A percentile compares a stretch with the other conserved stretches of the same genome.
phyloP scores from a whole-genome alignment of 1,140 invertebrate species.

The Danaus plexippus region DNA sequence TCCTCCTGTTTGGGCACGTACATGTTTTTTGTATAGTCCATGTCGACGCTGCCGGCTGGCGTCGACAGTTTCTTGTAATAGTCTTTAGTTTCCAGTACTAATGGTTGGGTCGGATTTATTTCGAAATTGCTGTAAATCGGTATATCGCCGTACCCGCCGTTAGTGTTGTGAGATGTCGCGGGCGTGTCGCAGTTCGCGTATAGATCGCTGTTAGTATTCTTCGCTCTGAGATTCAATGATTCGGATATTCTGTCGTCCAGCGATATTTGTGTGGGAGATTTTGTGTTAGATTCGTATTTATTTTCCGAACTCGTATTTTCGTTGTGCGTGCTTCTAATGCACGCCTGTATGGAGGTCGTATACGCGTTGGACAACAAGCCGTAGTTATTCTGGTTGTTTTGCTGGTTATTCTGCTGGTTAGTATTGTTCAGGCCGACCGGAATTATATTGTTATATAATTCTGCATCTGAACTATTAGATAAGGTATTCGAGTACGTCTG shows the following conservation, averaged over 20 bases:
- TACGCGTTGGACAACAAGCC: slow-evolving; percentile 30
- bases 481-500: slow-evolving; percentile 38
- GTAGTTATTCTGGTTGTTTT: slow-evolving; percentile 22
- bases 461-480: slow-evolving; percentile 7
- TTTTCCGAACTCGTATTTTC: slow-evolving; percentile 21
- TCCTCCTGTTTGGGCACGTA: slow-evolving; percentile 57
- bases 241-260: slow-evolving; percentile 62
- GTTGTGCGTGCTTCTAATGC: no score
- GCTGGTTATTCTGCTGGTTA: slow-evolving; percentile 14
- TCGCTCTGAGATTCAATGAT: slow-evolving; percentile 61
- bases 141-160: slow-evolving; percentile 33
- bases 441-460: slow-evolving; percentile 34
- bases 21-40: slow-evolving; percentile 59
- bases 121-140: slow-evolving; percentile 55
- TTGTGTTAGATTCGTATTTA: slow-evolving; percentile 26
- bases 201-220: slow-evolving; percentile 50
- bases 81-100: slow-evolving; percentile 52
- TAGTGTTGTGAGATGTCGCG: slow-evolving; percentile 19
- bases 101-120: slow-evolving; percentile 41
- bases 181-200: slow-evolving; percentile 34
- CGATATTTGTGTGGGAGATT: slow-evolving; percentile 49
- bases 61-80: slow-evolving; percentile 62
- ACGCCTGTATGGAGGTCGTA: slow-evolving; percentile 22
- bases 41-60: slow-evolving; percentile 28
- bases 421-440: neutral